Conservation (phyloP, 1,140 invertebrate genomes). For the Macrobrachium nipponense region DNA sequence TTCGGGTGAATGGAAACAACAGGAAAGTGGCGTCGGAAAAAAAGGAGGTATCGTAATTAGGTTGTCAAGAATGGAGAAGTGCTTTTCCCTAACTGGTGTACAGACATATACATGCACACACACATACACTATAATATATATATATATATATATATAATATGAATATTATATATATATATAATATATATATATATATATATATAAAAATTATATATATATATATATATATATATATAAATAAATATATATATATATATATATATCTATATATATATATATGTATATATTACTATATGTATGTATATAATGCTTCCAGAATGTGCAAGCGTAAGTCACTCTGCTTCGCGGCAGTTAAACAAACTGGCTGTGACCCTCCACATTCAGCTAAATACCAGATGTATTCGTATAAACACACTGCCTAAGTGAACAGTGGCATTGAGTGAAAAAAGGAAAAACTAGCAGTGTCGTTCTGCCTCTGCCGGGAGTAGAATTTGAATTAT, state of each 20-base stretch:
- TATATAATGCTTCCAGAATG: neutral
- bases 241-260: conserved; percentile 3
- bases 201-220: conserved; percentile 6
- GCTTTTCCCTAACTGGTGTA: neutral
- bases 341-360: no score
- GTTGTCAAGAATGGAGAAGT: no score
- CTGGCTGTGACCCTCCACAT: no score
- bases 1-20: no score
- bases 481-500: neutral
- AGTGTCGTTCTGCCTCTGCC: no score
- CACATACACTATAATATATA: neutral
- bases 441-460: no score
- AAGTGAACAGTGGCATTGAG: no score
- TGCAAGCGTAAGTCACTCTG: no score
- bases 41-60: no score
- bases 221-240: conserved; percentile 2
- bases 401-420: no score
- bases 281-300: conserved; percentile 3
- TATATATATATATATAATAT: conserved; percentile 7
- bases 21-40: no score
- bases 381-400: no score
- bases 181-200: conserved; percentile 10
- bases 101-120: neutral
- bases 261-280: neutral
- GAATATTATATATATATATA: neutral